Percentiles rank a stretch among this genome's conserved stretches.
Conservation (phyloP, 2,797 vertebrate species). For the Chelidonichthys spinosus region DNA sequence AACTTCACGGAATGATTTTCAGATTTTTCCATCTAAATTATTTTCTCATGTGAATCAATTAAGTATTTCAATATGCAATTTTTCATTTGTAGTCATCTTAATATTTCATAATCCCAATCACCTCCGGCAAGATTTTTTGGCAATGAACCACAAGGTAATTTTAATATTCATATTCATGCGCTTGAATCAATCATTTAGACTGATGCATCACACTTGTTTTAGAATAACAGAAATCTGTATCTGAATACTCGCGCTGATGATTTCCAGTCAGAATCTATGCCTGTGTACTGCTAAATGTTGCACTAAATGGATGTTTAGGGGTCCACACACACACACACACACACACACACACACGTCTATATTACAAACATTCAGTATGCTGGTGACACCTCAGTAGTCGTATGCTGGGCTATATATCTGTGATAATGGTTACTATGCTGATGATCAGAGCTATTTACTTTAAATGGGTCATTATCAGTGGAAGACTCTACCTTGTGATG, state of each 20-base stretch:
- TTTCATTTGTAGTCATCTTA: constrained; percentile 17
- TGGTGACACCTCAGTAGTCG: constrained; percentile 76
- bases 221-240: constrained; percentile 37
- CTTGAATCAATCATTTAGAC: constrained; percentile 43
- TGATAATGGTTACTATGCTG: constrained; percentile 80
- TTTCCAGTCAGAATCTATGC: constrained; percentile 49
- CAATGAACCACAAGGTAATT: constrained; percentile 33
- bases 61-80: constrained; percentile 17
- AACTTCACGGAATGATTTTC: constrained; percentile 13
- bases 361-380: constrained; percentile 77
- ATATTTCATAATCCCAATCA: constrained; percentile 29
- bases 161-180: constrained; percentile 13
- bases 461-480: constrained; percentile 84
- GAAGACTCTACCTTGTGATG: constrained; percentile 79
- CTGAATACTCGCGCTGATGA: constrained; percentile 8
- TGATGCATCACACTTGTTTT: constrained; percentile 43
- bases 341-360: constrained; percentile 41
- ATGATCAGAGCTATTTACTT: constrained; percentile 84
- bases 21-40: constrained; percentile 1
- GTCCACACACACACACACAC: constrained; percentile 19
- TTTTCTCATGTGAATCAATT: constrained; percentile 34
- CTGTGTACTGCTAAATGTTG: constrained; percentile 53
- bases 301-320: constrained; percentile 54
- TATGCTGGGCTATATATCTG: constrained; percentile 73
- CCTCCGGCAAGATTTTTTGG: constrained; percentile 23